Percentiles rank a stretch among this genome's conserved stretches.
phyloP scores from a whole-genome alignment of 2,113 vertebrate genomes.

The Barbus barbus region DNA sequence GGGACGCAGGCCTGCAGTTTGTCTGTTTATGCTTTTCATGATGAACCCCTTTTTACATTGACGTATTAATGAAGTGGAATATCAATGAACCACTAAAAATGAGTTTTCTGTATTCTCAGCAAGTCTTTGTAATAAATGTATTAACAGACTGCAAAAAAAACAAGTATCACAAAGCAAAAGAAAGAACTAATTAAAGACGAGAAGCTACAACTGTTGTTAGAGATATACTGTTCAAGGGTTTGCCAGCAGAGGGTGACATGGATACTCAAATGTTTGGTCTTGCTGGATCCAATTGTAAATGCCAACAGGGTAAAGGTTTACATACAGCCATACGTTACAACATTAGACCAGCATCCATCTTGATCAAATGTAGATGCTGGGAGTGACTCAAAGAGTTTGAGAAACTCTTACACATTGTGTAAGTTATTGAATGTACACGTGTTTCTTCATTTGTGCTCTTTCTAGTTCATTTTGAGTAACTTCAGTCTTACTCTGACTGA shows the following conservation, averaged over 20 bases:
- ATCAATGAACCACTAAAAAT: neutral
- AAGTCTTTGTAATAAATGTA: neutral
- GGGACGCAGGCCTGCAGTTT: too few species aligned
- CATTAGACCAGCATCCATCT: neutral
- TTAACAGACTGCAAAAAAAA: neutral
- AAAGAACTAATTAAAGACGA: neutral
- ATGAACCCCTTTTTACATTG: neutral
- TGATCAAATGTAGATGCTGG: neutral
- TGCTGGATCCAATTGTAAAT: neutral
- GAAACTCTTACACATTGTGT: neutral
- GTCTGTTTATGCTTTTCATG: neutral
- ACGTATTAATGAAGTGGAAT: neutral
- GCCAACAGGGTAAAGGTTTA: neutral
- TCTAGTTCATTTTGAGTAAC: too few species aligned
- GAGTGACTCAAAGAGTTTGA: neutral
- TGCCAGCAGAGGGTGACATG: neutral
- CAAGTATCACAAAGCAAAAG: neutral
- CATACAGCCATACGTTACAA: neutral
- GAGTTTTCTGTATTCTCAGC: neutral
- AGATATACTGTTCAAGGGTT: neutral
- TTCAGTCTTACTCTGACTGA: neutral
- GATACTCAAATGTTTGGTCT: neutral
- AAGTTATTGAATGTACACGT: neutral
- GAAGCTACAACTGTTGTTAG: neutral
- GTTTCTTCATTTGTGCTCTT: neutral